phyloP scores from a whole-genome alignment of 2,113 vertebrate genomes.

The Rhinoderma darwinii region DNA sequence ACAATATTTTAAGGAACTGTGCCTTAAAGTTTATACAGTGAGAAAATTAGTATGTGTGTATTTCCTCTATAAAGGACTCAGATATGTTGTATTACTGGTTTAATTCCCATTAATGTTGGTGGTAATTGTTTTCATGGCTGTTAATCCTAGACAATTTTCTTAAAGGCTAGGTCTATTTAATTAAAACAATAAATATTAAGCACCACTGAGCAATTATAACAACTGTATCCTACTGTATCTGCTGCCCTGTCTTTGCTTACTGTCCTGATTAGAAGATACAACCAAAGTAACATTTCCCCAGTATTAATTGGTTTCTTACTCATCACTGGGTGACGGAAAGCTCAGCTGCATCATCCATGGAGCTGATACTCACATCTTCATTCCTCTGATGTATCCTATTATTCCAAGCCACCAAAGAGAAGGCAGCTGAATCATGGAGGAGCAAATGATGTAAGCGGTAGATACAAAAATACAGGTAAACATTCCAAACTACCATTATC shows the following conservation, averaged over 20 bases:
- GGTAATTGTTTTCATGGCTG: background rate
- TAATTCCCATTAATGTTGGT: background rate
- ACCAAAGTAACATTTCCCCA: background rate
- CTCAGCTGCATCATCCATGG: background rate
- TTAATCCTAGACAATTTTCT: background rate
- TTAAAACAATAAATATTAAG: background rate
- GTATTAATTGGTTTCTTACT: background rate
- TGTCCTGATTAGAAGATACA: background rate
- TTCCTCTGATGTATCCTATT: background rate
- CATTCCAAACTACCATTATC: background rate
- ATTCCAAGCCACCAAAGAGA: background rate
- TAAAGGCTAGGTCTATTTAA: background rate
- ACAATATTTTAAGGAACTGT: constrained; percentile 34
- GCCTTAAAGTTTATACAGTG: constrained; percentile 41
- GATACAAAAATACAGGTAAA: background rate
- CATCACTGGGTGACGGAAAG: background rate
- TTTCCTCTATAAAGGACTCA: background rate
- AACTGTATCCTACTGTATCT: background rate
- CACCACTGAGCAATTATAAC: background rate
- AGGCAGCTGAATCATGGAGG: background rate
- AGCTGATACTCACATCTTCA: background rate
- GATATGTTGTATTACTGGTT: background rate
- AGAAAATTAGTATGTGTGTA: background rate
- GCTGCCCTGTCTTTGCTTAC: background rate
- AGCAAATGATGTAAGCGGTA: background rate